These are phyloP conservation scores for Oxycera nigricornis DNA, from an alignment of 2,888 invertebrate species.

Conservation along the genomic window DNA sequence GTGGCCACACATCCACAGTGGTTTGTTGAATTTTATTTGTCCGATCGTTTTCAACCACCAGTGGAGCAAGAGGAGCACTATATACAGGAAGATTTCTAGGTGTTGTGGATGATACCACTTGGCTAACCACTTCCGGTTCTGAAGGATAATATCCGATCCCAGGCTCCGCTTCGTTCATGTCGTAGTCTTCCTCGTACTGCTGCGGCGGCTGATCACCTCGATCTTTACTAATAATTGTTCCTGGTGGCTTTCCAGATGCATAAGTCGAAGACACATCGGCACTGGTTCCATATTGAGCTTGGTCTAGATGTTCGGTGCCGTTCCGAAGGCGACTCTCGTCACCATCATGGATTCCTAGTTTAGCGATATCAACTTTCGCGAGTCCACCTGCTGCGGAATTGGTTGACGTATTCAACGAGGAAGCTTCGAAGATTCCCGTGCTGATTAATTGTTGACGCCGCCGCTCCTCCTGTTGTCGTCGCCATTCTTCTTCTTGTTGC, in stretches of 20 bases:
- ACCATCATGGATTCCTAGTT: slow-evolving; percentile 5
- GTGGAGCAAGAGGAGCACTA: slow-evolving; percentile 30
- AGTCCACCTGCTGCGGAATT: neutral
- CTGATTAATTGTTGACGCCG: slow-evolving; percentile 27
- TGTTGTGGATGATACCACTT: slow-evolving; percentile 34
- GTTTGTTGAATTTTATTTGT: neutral
- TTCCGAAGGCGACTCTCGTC: neutral
- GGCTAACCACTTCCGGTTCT: slow-evolving; percentile 4
- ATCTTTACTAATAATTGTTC: slow-evolving; percentile 56
- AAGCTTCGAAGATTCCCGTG: slow-evolving; percentile 20
- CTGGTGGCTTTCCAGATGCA: slow-evolving; percentile 47
- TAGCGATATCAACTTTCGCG: neutral
- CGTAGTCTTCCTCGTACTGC: slow-evolving; percentile 55
- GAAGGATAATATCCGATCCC: slow-evolving; percentile 32
- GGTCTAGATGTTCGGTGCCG: slow-evolving; percentile 11
- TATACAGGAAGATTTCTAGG: slow-evolving; percentile 35
- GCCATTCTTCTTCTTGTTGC: slow-evolving; percentile 30
- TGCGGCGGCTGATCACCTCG: slow-evolving; percentile 62
- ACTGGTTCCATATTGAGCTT: slow-evolving; percentile 15
- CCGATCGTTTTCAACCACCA: slow-evolving; percentile 42
- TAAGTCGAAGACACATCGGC: slow-evolving; percentile 26
- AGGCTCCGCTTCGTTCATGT: slow-evolving; percentile 55
- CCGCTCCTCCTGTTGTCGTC: slow-evolving; percentile 35
- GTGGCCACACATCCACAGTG: slow-evolving; percentile 11
- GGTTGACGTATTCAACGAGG: neutral